Percentiles rank a stretch among this genome's conserved stretches.
These are phyloP conservation scores for Erpornis zantholeuca DNA, from an alignment of 2,113 vertebrate species.

Conservation along the genomic window DNA sequence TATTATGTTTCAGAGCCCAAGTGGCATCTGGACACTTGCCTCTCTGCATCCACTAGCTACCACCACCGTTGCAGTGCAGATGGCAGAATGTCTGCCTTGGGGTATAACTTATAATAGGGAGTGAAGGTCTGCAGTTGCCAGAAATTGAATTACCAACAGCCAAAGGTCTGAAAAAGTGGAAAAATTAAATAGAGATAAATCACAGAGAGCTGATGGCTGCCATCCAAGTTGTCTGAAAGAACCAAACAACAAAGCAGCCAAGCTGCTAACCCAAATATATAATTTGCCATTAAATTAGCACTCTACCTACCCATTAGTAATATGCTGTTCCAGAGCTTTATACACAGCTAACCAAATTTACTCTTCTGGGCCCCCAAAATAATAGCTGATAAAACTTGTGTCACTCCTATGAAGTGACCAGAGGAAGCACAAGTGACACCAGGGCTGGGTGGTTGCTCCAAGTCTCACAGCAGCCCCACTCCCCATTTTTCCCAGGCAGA, in stretches of 20 bases:
- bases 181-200: constrained; percentile 54
- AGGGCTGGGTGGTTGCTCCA: not conserved
- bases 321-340: not conserved
- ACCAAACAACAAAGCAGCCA: constrained; percentile 27
- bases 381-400: not conserved
- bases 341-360: not conserved
- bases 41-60: not conserved
- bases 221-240: constrained; percentile 36
- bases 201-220: not conserved
- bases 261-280: constrained; percentile 31
- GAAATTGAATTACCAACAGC: constrained; percentile 44
- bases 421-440: rapidly evolving
- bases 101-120: constrained; percentile 10
- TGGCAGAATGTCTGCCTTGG: constrained; percentile 25
- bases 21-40: not conserved
- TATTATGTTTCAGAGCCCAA: not conserved
- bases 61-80: not conserved
- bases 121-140: constrained; percentile 24
- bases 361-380: not conserved
- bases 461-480: not conserved
- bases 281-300: constrained; percentile 20
- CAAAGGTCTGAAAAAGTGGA: constrained; percentile 32
- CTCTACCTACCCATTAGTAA: constrained; percentile 24
- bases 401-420: not conserved
- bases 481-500: not conserved